phyloP scores from a whole-genome alignment of 2,888 invertebrate species.

The Griposia aprilina region DNA sequence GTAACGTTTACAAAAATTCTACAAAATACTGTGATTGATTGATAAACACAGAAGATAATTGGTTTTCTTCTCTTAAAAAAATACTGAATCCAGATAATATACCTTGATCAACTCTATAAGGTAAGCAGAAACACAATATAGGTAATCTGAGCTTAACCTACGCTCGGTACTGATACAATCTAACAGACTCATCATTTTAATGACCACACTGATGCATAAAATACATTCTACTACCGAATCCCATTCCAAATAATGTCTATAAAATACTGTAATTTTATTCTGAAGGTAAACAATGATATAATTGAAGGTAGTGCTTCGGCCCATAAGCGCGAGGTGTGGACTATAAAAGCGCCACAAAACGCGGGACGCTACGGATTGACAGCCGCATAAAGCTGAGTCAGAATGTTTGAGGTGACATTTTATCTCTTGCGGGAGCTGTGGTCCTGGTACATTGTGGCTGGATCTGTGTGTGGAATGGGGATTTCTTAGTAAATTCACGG shows the following conservation, averaged over 20 bases:
- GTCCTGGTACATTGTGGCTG: slow-evolving; percentile 56
- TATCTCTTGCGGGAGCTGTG: slow-evolving; percentile 49
- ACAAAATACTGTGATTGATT: not conserved
- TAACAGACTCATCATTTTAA: not conserved
- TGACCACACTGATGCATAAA: not conserved
- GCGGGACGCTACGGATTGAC: slow-evolving; percentile 58
- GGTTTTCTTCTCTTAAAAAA: not conserved
- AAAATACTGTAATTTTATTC: slow-evolving; percentile 47
- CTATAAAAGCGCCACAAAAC: slow-evolving; percentile 56
- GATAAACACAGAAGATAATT: not conserved
- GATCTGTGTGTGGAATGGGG: not conserved
- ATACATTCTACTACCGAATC: not conserved
- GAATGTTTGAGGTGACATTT: slow-evolving; percentile 54
- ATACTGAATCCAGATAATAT: not conserved
- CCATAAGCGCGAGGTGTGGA: slow-evolving; percentile 64
- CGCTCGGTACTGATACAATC: not conserved
- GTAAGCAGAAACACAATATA: not conserved
- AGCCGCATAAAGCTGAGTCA: slow-evolving; percentile 61
- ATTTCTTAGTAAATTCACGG: slow-evolving; percentile 7
- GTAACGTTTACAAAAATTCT: not conserved
- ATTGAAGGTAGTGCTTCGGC: slow-evolving; percentile 63
- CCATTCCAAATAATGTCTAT: slow-evolving; percentile 10
- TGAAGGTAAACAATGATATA: slow-evolving; percentile 62
- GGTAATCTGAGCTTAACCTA: not conserved
- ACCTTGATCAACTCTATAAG: not conserved